phyloP scores from a whole-genome alignment of 1,140 invertebrate species.

The Caenorhabditis inopinata region DNA sequence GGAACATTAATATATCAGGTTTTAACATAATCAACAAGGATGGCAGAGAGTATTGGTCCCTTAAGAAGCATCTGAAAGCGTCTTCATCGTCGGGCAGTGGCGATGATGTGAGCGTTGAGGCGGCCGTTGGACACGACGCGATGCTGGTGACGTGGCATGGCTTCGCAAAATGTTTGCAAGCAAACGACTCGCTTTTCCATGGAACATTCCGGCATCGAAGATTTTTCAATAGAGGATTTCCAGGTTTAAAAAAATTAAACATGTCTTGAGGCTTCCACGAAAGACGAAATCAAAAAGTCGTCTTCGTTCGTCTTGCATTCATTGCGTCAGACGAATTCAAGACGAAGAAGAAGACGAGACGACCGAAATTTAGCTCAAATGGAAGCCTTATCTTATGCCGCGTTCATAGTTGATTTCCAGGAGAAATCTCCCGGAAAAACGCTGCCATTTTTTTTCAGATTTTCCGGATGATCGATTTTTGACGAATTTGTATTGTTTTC shows the following conservation, averaged over 20 bases:
- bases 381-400: no score
- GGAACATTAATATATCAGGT: constrained; percentile 68
- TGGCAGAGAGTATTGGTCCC: constrained; percentile 39
- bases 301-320: no score
- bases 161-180: constrained; percentile 53
- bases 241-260: no score
- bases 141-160: constrained; percentile 62
- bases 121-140: constrained; percentile 65
- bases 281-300: no score
- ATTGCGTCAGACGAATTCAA: no score
- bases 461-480: no score
- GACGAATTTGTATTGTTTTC: no score
- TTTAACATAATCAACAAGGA: constrained; percentile 65
- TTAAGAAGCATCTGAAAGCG: constrained; percentile 47
- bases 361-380: no score
- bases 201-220: constrained; percentile 63
- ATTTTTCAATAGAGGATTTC: constrained; percentile 58
- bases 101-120: constrained; percentile 10
- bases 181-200: constrained; percentile 64
- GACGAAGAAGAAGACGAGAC: no score
- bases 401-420: no score
- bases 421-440: no score
- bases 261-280: no score
- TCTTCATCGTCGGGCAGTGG: neutral
- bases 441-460: constrained; percentile 3